Conservation (phyloP, 2,888 invertebrate genomes). For the Bibio marci region DNA sequence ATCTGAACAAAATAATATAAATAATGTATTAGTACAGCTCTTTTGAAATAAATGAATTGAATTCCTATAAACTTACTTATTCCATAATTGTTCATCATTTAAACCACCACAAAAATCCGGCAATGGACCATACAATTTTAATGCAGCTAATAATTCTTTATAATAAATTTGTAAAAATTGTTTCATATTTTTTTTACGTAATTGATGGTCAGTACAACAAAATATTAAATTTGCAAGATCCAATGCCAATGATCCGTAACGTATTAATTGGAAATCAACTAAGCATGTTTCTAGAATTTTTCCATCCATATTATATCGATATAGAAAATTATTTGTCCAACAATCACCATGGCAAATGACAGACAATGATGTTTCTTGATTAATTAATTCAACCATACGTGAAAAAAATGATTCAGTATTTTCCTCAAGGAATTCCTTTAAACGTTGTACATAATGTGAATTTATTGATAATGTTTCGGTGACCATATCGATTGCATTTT, state of each 20-base stretch:
- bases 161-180: slow-evolving; percentile 42
- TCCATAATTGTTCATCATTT: slow-evolving; percentile 34
- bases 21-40: slow-evolving; percentile 4
- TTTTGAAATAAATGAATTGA: slow-evolving; percentile 3
- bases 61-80: slow-evolving; percentile 31
- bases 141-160: slow-evolving; percentile 36
- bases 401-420: slow-evolving; percentile 47
- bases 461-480: slow-evolving; percentile 23
- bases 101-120: slow-evolving; percentile 21
- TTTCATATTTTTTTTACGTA: slow-evolving; percentile 39
- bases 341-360: slow-evolving; percentile 60
- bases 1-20: slow-evolving; percentile 24
- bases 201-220: slow-evolving; percentile 43
- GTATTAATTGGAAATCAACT: slow-evolving; percentile 51
- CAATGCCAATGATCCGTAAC: slow-evolving; percentile 50
- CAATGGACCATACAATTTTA: slow-evolving; percentile 34
- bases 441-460: slow-evolving; percentile 37
- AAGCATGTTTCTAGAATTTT: slow-evolving; percentile 41
- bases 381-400: slow-evolving; percentile 45
- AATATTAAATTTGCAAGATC: slow-evolving; percentile 49
- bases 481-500: slow-evolving; percentile 43
- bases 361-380: slow-evolving; percentile 42
- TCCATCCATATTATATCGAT: slow-evolving; percentile 35
- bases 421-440: slow-evolving; percentile 41
- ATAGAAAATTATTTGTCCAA: slow-evolving; percentile 58